A percentile compares a stretch with the other conserved stretches of the same genome.
phyloP scores from a whole-genome alignment of 2,888 invertebrate genomes.

The Tetramorium bicarinatum region DNA sequence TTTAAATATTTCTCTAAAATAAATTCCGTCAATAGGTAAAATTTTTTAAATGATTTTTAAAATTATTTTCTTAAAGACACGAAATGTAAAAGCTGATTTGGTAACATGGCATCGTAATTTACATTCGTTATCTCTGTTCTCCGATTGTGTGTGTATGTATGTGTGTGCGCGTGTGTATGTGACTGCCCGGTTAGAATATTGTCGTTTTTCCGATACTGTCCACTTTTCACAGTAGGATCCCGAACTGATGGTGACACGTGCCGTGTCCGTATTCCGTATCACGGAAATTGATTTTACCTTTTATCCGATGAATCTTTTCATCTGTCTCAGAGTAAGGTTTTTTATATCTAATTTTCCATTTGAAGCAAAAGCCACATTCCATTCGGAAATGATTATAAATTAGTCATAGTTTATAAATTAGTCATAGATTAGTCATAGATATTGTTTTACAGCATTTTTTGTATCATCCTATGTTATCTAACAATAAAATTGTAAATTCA shows the following conservation, averaged over 20 bases:
- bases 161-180: background rate
- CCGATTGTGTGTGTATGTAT: background rate
- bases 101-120: background rate
- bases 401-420: too few relatives aligned
- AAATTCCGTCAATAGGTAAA: background rate
- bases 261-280: slow-evolving; percentile 17
- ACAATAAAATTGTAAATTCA: background rate
- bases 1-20: background rate
- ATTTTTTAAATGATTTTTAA: background rate
- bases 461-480: background rate
- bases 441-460: background rate
- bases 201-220: slow-evolving; percentile 23
- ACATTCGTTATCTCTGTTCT: slow-evolving; percentile 22
- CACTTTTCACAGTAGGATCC: slow-evolving; percentile 4
- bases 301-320: slow-evolving; percentile 2
- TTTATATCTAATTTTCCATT: background rate
- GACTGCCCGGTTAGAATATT: slow-evolving; percentile 15
- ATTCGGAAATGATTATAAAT: background rate
- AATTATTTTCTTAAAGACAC: background rate
- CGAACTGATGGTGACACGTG: slow-evolving; percentile 28
- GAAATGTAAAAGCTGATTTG: slow-evolving; percentile 11
- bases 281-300: slow-evolving; percentile 25
- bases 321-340: background rate
- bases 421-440: background rate
- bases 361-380: background rate